Percentiles rank a stretch among this genome's conserved stretches.
phyloP scores from a whole-genome alignment of 2,113 vertebrate genomes.

The Tachysurus vachellii region DNA sequence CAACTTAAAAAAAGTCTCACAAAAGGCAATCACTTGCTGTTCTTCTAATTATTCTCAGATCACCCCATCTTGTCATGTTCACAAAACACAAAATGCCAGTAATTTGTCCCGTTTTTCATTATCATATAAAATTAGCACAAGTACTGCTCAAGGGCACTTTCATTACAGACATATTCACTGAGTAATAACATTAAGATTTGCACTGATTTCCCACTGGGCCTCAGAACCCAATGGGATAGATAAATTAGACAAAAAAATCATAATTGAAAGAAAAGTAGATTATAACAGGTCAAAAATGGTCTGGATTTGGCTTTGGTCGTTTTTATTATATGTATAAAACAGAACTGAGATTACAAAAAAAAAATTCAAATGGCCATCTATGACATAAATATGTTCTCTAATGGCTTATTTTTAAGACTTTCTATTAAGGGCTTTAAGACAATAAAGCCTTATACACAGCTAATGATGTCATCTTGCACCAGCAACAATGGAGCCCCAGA shows the following conservation, averaged over 20 bases:
- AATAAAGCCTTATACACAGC: conserved; percentile 8
- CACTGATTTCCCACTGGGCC: conserved; percentile 47
- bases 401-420: not conserved
- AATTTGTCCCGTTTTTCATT: not conserved
- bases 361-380: not conserved
- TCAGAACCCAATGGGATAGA: conserved; percentile 4
- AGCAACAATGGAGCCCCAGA: not conserved
- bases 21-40: not conserved
- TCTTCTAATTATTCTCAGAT: not conserved
- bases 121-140: conserved; percentile 41
- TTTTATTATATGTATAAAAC: not conserved
- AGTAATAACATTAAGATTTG: conserved; percentile 15
- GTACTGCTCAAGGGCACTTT: conserved; percentile 24
- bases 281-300: not conserved
- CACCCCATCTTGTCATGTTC: not conserved
- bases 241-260: not conserved
- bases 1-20: not conserved
- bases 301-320: not conserved
- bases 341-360: not conserved
- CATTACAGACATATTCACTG: conserved; percentile 24
- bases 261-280: not conserved
- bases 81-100: conserved; percentile 16
- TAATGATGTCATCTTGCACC: conserved; percentile 40
- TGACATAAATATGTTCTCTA: not conserved
- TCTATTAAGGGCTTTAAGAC: conserved; percentile 1